These are phyloP conservation scores for Tympanuchus pallidicinctus DNA, from an alignment of 2,113 vertebrate species.

Conservation along the genomic window DNA sequence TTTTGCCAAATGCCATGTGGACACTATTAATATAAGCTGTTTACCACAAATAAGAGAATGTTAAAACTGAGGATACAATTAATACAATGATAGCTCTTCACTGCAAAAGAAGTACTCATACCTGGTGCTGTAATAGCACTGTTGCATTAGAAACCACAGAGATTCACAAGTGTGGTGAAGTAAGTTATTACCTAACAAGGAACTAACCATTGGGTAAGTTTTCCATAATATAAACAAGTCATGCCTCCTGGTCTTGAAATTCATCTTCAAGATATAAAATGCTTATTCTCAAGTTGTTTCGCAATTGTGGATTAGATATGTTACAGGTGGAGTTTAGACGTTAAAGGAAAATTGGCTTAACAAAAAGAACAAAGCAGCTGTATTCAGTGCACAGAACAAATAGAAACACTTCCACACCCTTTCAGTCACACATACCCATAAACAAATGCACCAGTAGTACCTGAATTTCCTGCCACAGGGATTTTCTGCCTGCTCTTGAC, in stretches of 20 bases:
- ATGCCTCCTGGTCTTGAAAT: not conserved
- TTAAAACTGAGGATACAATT: not conserved
- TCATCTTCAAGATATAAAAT: not conserved
- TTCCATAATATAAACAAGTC: rapidly evolving
- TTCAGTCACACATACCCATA: not conserved
- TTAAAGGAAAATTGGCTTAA: not conserved
- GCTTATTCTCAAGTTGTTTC: not conserved
- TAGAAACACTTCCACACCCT: not conserved
- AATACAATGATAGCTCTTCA: not conserved
- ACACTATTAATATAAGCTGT: not conserved
- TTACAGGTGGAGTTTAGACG: not conserved
- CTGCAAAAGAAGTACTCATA: not conserved
- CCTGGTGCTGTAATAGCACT: not conserved
- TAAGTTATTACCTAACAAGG: not conserved
- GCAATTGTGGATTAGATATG: not conserved
- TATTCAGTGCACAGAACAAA: not conserved
- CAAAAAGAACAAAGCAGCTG: not conserved
- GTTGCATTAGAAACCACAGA: not conserved
- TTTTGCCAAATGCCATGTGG: not conserved
- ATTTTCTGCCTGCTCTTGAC: not conserved
- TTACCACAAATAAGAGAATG: not conserved
- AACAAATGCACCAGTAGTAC: not conserved
- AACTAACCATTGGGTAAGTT: not conserved
- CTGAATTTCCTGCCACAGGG: rapidly evolving
- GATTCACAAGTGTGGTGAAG: not conserved